Evolutionary conservation across 2,888 invertebrate species (phyloP), one percentile per base, ranked within the genome.

Genomic region (Octodonta nipae): DNA sequence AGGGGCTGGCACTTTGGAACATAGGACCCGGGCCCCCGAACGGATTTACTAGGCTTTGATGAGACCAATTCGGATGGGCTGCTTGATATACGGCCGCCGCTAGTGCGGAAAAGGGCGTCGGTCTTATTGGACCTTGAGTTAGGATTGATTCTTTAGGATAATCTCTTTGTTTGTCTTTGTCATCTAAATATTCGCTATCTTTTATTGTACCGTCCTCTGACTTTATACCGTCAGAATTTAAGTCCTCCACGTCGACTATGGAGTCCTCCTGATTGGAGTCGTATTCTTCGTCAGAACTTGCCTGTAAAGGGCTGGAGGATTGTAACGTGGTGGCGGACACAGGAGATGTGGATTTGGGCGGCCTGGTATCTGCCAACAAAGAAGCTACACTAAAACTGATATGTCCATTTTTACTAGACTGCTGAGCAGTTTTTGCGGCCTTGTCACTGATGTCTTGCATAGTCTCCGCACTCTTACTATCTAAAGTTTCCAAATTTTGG

Each of bases 301-400:
- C 73, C 20, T 43, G 43, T 15, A 51, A 47, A 20, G 43, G 43
- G 10, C 11, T 12, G 3, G 55, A 55, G 42, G 53, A 54, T n/a
- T n/a, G n/a, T n/a, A 54, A 37, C 4, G 57, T 46, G 22, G 22
- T 11, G 22, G 22, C 22, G 2, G 17, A 8, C 7, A 22, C 13
- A 14, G 20, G 10, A 13, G 68, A 65, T 3, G 68, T 64, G 5
- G 66, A 53, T 30, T 66, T 65, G 13, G 46, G 42, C 2, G 73
- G 72, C 56, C 84, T 75, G 14, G 88, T 79, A 51, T 89, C 88
- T 10, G 86, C 78, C 45, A 91, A 64, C 43, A 88, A 71, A 1
- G 88, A 84, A 4, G 88, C 86, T 45, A 89, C 88, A 63, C 87
- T 84, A 67, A 91, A 89, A 63, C 78, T 79, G 53, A 79, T 75